phyloP scores from a whole-genome alignment of 2,113 vertebrate genomes.

The Acrocephalus arundinaceus region DNA sequence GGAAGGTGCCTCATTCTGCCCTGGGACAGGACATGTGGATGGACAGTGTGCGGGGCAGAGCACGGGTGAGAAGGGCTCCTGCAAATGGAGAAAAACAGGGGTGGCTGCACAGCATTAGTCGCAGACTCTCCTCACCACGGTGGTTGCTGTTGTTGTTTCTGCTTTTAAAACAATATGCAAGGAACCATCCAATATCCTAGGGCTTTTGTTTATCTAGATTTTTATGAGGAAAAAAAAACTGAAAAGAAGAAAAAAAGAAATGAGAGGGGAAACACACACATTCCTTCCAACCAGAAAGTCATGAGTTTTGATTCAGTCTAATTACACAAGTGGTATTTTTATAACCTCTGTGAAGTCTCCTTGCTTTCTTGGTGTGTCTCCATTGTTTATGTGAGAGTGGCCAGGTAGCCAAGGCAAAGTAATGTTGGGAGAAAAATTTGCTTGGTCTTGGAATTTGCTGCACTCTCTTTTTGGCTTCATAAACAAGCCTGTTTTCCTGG shows the following conservation, averaged over 20 bases:
- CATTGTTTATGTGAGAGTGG: conserved; percentile 68
- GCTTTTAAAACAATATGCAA: conserved; percentile 65
- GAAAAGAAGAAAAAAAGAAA: conserved; percentile 14
- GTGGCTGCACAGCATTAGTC: fast-evolving
- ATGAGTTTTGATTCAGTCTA: conserved; percentile 73
- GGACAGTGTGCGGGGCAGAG: background rate
- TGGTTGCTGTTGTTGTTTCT: conserved; percentile 51
- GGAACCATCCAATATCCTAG: conserved; percentile 67
- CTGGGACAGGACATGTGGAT: background rate
- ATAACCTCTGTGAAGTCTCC: conserved; percentile 67
- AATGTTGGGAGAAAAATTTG: conserved; percentile 25
- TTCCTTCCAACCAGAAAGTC: conserved; percentile 70
- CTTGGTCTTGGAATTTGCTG: conserved; percentile 41
- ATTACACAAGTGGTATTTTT: conserved; percentile 75
- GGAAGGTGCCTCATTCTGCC: background rate
- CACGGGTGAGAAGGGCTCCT: background rate
- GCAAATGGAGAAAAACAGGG: background rate
- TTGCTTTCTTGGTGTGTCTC: conserved; percentile 65
- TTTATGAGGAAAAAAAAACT: conserved; percentile 41
- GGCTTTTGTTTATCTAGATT: conserved; percentile 70
- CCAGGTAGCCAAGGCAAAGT: conserved; percentile 68
- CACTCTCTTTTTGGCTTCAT: conserved; percentile 58
- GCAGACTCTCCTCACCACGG: background rate
- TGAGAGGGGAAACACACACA: conserved; percentile 48
- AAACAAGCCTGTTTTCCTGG: conserved; percentile 67